Evolutionary conservation across 2,797 vertebrate species (phyloP), one percentile per base, ranked within the genome.

Genomic region (Glossophaga mutica): DNA sequence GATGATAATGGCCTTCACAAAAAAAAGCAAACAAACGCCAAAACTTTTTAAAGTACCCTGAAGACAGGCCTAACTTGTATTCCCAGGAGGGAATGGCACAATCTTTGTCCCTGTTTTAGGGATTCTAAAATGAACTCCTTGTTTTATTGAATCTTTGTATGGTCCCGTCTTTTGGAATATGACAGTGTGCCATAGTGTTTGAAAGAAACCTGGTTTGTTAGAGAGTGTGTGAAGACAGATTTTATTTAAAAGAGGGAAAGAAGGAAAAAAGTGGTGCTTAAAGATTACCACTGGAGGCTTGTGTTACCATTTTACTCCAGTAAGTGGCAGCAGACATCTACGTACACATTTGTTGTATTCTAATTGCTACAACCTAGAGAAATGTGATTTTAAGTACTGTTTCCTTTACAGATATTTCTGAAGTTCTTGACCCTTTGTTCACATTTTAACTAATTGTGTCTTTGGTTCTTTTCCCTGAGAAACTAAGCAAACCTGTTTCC

Each of bases 281-380:
- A 21, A 5, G 29, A 2, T 85, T 73, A 29, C 11, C 6, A 1
- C 26, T 37, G 34, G 82, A 87, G 44, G 26, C 26, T 1, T 93
- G 89, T 37, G 15, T 71, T 95, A 52, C 92, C 37, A 24, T n/a
- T 59, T 82, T 26, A 1, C 6, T 96, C 97, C 97, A 98, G 95
- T 85, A 88, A 87, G 94, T 83, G 85, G 90, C 97, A 59, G 93
- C 74, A 86, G 70, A 50, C 90, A 96, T 93, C 94, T 97, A 97
- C 84, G 94, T 11, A 65, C 62, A 65, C 90, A 76, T 93, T 65
- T 39, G 37, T 89, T 71, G n/a, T 86, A 15, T 32, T 90, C 52
- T 59, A 34, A 32, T 74, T 19, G 55, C 55, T 71, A 18, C 2
- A 50, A 0, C 74, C 62, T 52, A n/a, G 44, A 84, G 89, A 90